Base-by-base conservation (phyloP, 2,113 vertebrate genomes). In the Pangasianodon hypophthalmus region DNA sequence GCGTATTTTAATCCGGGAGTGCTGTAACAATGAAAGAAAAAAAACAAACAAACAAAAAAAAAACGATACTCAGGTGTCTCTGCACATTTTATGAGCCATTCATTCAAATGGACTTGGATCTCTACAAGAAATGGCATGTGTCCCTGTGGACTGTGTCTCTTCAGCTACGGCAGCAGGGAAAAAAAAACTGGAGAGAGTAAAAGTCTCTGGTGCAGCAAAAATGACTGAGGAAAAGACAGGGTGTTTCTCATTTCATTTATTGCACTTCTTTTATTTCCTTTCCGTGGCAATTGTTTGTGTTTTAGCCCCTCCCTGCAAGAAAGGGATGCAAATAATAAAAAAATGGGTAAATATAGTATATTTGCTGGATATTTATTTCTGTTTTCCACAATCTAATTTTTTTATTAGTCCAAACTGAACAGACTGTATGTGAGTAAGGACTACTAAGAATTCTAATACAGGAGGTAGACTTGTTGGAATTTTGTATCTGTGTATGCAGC, bases 41-140 rank as follows among this genome's bases (percentile, higher is more conserved):
- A 10, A 75, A 24, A 2, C 0, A 41, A 19, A 73, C 0, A 21
- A 50, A 52, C 41, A 41, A 41, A 60, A 50, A 52, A 58, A 41
- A 41, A 60, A 60, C 26, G 54, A 19, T 67, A 85, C 60, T 67
- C 24, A 4, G 5, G 62, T 85, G 41, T 85, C 60, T 67, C 41
- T 48, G 84, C 44, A 48, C 29, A 48, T 67, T 67, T 67, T 52
- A 48, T 67, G 84, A n/a, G 60, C 60, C 3, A 19, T 85, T 85
- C 60, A 67, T 85, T 85, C 37, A 85, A 85, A 85, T 85, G 58
- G 84, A 69, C 21, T 85, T 16, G 41, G 56, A 64, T 64, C 41
- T 64, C 26, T 19, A 67, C 24, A 85, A 67, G 84, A 67, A 85
- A 85, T 67, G 24, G 60, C 60, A 67, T 69, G 58, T 48, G 24